A percentile compares a stretch with the other conserved stretches of the same genome.
Conservation (phyloP, 2,888 invertebrate genomes). For the Aquatica leii region DNA sequence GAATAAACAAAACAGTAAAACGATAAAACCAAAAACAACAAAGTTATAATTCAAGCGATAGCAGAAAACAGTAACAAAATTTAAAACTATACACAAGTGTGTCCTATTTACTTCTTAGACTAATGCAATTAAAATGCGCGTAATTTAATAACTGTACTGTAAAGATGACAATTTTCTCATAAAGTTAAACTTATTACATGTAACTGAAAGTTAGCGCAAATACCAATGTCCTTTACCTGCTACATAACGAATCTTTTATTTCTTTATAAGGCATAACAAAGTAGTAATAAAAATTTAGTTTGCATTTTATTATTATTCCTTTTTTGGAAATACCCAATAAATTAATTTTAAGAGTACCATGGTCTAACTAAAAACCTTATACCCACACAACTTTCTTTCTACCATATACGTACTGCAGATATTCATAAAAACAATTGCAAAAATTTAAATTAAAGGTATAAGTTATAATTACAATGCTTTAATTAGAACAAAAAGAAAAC, state of each 20-base stretch:
- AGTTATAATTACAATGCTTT: slow-evolving; percentile 10
- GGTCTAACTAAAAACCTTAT: background rate
- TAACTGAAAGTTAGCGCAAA: slow-evolving; percentile 3
- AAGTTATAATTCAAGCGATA: too few relatives aligned
- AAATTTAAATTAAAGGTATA: background rate
- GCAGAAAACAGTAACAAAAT: too few relatives aligned
- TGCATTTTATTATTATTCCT: background rate
- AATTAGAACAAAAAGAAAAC: slow-evolving; percentile 31
- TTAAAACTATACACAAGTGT: too few relatives aligned
- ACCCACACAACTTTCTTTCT: slow-evolving; percentile 1
- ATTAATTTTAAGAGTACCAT: background rate
- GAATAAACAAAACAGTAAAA: too few relatives aligned
- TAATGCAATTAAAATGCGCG: too few relatives aligned
- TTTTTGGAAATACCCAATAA: slow-evolving; percentile 3
- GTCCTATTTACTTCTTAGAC: too few relatives aligned
- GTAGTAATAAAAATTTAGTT: slow-evolving; percentile 18
- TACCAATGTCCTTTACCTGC: slow-evolving; percentile 16
- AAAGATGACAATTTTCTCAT: slow-evolving; percentile 14
- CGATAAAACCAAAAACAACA: too few relatives aligned
- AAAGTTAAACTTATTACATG: slow-evolving; percentile 10
- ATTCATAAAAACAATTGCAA: slow-evolving; percentile 2
- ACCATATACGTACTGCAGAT: background rate
- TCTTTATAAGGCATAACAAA: slow-evolving; percentile 25
- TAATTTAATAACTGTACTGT: too few relatives aligned
- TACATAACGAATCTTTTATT: slow-evolving; percentile 15